Evolutionary conservation across 1,140 invertebrate genomes (phyloP), one percentile per base, ranked within the genome.

Genomic region (Cyclina sinensis): DNA sequence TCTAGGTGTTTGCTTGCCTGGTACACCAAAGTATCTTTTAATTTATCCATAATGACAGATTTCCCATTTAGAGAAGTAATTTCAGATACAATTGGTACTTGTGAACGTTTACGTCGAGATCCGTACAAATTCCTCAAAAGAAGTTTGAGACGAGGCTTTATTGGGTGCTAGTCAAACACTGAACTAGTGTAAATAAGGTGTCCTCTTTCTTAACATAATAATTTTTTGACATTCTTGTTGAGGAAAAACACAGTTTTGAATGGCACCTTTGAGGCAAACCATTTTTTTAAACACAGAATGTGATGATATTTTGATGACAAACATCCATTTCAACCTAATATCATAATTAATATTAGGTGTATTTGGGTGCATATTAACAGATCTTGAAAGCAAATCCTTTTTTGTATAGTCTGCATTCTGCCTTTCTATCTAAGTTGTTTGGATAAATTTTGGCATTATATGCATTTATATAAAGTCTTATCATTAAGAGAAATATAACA

Each of bases 1-100:
- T 35, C n/a, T 76, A 85, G 68, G 48, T 76, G 68, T 57, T 59
- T 39, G 32, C 39, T 43, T 24, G 65, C 30, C 68, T 85, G 83
- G 70, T 76, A 85, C 83, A 21, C 12, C 62, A 24, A n/a, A 74
- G 83, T 85, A 74, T 76, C 70, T 35, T 85, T 85, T 85, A 68
- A 85, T 73, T 74, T 85, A 43, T 57, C n/a, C 18, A 59, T 84
- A 57, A 74, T 85, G 83, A 57, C 65, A 57, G 35, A 35, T 85
- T 43, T 74, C 39, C 18, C 18, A 74, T 39, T 68, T 85, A 59
- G 48, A 74, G 83, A 85, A 74, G 83, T 76, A 85, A 85, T 85
- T 85, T 76, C n/a, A 14, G 24, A 16, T 27, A 85, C 83, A 85
- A 85, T 85, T 39, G 21, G 59, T 85, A 62, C 83, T 74, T 85